Percentiles rank a stretch among this genome's conserved stretches.
Conservation (phyloP, 2,113 vertebrate genomes). For the Atlantisia rogersi region DNA sequence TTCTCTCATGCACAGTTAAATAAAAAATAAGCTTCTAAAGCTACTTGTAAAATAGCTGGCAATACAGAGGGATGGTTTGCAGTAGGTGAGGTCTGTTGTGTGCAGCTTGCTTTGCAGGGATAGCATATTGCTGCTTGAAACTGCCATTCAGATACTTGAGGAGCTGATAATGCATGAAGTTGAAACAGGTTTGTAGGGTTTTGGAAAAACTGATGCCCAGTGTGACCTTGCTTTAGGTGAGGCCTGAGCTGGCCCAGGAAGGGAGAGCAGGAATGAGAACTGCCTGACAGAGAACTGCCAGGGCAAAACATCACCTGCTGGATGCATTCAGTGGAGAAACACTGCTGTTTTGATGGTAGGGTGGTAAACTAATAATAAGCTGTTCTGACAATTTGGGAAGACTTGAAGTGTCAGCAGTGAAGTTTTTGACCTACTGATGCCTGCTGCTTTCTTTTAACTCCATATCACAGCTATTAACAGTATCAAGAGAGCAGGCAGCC, state of each 20-base stretch:
- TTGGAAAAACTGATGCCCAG: neutral
- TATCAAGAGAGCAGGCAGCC: neutral
- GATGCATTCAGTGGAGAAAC: neutral
- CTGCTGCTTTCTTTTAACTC: neutral
- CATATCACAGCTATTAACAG: neutral
- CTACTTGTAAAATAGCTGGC: neutral
- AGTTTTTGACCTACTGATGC: neutral
- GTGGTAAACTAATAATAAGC: neutral
- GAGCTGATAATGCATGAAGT: neutral
- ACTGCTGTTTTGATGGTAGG: neutral
- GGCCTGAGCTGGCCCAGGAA: neutral
- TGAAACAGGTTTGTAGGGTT: neutral
- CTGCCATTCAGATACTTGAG: neutral
- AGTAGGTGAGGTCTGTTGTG: neutral
- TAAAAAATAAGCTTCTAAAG: neutral
- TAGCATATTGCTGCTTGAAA: neutral
- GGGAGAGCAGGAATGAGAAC: neutral
- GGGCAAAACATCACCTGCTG: rapidly evolving
- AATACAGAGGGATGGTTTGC: neutral
- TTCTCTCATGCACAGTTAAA: neutral
- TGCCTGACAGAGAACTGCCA: neutral
- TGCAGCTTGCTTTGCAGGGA: neutral
- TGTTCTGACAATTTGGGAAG: neutral
- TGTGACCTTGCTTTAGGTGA: neutral
- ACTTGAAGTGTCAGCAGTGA: neutral